A percentile compares a stretch with the other conserved stretches of the same genome.
Evolutionary conservation across 2,113 vertebrate species (phyloP).

Genomic region (Thalassarche chlororhynchos): DNA sequence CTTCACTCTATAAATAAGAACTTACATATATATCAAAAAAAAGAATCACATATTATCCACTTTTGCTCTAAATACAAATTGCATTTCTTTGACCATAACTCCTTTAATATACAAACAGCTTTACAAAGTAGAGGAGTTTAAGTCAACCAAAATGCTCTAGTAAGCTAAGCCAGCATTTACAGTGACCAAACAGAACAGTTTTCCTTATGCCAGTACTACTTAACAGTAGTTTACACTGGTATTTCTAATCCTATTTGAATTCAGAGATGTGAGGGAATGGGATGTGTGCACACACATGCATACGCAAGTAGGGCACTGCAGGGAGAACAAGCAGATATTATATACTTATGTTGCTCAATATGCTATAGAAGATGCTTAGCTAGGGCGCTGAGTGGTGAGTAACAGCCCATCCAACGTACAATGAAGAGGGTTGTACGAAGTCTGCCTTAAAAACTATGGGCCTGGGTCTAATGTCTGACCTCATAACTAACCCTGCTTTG

Average conservation of each 20-base stretch:
- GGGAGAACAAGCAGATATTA: neutral
- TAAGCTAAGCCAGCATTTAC: neutral
- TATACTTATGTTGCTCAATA: accelerated
- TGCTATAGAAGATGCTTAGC: neutral
- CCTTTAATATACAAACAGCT: neutral
- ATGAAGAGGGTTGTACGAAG: neutral
- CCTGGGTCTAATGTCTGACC: neutral
- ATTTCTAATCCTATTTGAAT: neutral
- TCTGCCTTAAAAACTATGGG: neutral
- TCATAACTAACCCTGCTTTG: neutral
- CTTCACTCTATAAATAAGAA: neutral
- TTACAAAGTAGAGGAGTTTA: neutral
- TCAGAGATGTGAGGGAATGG: neutral
- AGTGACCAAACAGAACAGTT: neutral
- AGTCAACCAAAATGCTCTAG: neutral
- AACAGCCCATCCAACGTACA: neutral
- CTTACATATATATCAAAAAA: neutral
- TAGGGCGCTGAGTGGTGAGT: neutral
- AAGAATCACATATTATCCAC: neutral
- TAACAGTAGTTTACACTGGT: neutral
- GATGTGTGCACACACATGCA: no score
- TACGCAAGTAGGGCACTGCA: neutral
- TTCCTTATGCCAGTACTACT: neutral
- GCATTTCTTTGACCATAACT: neutral
- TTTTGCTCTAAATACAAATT: neutral